Percentiles rank a stretch among this genome's conserved stretches.
phyloP scores from a whole-genome alignment of 2,113 vertebrate genomes.

The Emydocephalus ijimae region DNA sequence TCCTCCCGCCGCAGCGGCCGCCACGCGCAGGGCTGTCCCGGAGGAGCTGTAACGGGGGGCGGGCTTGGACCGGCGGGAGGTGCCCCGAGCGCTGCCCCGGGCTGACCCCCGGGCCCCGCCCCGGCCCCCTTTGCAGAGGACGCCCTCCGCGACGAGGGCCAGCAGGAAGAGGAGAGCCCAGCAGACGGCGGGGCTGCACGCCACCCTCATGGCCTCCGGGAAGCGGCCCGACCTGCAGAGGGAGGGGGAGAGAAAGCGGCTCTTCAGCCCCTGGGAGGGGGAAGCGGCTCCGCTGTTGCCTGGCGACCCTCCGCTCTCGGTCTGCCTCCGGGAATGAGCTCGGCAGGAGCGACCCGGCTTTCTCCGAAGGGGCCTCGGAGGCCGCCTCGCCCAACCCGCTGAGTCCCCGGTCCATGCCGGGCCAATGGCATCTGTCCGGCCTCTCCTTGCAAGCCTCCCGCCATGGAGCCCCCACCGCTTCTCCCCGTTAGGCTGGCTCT shows the following conservation, averaged over 20 bases:
- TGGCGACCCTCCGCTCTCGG: not conserved
- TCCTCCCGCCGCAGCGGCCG: conserved; percentile 70
- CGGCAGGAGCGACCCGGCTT: not conserved
- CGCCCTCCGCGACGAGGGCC: conserved; percentile 70
- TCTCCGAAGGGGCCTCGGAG: not conserved
- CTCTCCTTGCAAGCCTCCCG: not conserved
- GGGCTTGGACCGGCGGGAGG: conserved; percentile 57
- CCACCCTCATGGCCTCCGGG: conserved; percentile 8
- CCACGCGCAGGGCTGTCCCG: conserved; percentile 65
- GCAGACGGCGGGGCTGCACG: conserved; percentile 63
- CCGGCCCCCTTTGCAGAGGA: conserved; percentile 71
- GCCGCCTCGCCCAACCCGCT: not conserved
- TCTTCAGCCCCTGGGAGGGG: not conserved
- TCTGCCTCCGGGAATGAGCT: not conserved
- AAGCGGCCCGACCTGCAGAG: not conserved
- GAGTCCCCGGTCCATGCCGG: not conserved
- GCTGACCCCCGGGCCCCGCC: conserved; percentile 78
- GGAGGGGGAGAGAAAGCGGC: not conserved
- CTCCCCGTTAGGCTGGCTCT: rapidly evolving
- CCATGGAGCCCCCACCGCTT: not conserved
- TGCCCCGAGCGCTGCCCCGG: conserved; percentile 66
- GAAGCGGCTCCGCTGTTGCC: not conserved
- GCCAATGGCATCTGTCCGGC: rapidly evolving
- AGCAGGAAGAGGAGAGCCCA: conserved; percentile 73
- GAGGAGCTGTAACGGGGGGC: conserved; percentile 44